Evolutionary conservation across 1,140 invertebrate species (phyloP).

Genomic region (Drosophila orena): DNA sequence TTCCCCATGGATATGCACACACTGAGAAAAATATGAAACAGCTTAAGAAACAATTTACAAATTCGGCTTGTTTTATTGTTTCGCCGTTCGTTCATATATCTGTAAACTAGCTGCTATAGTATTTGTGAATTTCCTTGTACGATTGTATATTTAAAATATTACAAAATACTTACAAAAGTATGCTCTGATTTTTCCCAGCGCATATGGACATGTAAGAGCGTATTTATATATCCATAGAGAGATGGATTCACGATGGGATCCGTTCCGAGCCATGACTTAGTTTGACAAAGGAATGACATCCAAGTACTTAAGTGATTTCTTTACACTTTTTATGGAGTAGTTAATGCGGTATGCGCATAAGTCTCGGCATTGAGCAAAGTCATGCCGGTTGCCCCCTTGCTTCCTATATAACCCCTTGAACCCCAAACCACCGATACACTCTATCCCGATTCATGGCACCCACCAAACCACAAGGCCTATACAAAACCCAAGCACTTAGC

Average conservation of each 20-base stretch:
- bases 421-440: constrained; percentile 43
- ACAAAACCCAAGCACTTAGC: constrained; percentile 62
- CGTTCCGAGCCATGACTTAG: constrained; percentile 69
- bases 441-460: constrained; percentile 52
- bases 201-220: constrained; percentile 3
- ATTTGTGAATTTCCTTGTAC: too few relatives aligned
- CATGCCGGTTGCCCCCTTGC: constrained; percentile 46
- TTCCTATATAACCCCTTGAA: constrained; percentile 15
- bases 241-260: constrained; percentile 42
- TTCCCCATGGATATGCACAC: constrained; percentile 34
- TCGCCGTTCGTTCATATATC: too few relatives aligned
- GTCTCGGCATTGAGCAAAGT: constrained; percentile 71
- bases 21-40: not conserved
- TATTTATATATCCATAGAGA: constrained; percentile 14
- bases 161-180: too few relatives aligned
- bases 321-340: constrained; percentile 83
- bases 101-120: not conserved
- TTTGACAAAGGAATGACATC: constrained; percentile 83
- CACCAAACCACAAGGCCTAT: constrained; percentile 47
- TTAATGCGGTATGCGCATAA: constrained; percentile 74
- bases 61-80: too few relatives aligned
- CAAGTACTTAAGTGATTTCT: constrained; percentile 83
- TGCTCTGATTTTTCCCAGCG: not conserved
- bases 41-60: not conserved
- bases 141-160: too few relatives aligned